These are phyloP conservation scores for Craterocephalus amniculus DNA, from an alignment of 2,797 vertebrate genomes.

Conservation along the genomic window DNA sequence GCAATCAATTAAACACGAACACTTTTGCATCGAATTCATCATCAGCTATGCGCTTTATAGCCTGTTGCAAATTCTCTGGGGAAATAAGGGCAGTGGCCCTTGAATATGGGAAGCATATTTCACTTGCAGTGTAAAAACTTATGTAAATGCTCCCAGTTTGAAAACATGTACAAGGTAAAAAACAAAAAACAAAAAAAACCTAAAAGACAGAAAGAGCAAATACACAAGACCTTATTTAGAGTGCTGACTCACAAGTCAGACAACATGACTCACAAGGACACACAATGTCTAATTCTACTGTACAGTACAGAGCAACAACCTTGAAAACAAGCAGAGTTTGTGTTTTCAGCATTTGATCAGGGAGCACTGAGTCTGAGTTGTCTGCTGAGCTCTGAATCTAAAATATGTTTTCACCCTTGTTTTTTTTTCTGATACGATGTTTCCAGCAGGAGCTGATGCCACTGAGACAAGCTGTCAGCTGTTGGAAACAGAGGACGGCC, in stretches of 20 bases:
- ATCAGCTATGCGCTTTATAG: too few relatives aligned
- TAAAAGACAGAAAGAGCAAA: background rate
- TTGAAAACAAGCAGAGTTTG: conserved; percentile 30
- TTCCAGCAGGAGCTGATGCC: conserved; percentile 69
- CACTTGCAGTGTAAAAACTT: background rate
- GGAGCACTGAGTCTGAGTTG: conserved; percentile 7
- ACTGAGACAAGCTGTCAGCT: conserved; percentile 62
- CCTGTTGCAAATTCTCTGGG: background rate
- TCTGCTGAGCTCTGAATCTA: conserved; percentile 34
- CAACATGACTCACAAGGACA: conserved; percentile 53
- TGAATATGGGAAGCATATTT: background rate
- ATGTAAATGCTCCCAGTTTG: background rate
- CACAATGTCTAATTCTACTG: conserved; percentile 12
- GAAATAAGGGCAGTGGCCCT: background rate
- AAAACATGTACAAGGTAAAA: background rate
- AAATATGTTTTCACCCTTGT: conserved; percentile 6
- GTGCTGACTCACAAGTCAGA: conserved; percentile 14
- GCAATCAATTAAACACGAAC: background rate
- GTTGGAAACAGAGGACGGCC: conserved; percentile 62
- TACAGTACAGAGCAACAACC: conserved; percentile 20
- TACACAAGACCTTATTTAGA: conserved; percentile 21
- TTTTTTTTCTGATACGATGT: conserved; percentile 25
- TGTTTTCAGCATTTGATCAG: background rate
- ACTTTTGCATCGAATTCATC: background rate
- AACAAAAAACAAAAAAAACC: too few relatives aligned